phyloP scores from a whole-genome alignment of 2,113 vertebrate species.

The Myrmophylax atrothorax region DNA sequence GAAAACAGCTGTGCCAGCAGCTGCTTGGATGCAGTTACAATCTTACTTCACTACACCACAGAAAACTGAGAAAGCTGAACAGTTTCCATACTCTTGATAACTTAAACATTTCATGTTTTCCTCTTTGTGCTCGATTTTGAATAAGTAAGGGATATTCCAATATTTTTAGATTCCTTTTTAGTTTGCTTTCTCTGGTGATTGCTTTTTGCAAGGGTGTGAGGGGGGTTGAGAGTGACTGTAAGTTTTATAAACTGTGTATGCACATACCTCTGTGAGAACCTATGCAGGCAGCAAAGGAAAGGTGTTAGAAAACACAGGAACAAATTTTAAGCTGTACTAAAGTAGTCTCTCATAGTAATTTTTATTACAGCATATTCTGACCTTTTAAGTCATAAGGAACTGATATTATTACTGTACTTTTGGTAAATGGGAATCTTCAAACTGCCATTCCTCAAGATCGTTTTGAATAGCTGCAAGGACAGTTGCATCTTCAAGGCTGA shows the following conservation, averaged over 20 bases:
- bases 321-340: neutral
- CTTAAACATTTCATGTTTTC: neutral
- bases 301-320: neutral
- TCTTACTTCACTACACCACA: neutral
- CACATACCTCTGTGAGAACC: neutral
- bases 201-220: neutral
- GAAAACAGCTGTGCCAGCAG: neutral
- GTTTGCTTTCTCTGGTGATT: neutral
- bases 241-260: neutral
- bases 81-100: neutral
- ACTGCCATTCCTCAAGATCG: neutral
- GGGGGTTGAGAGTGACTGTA: neutral
- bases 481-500: neutral
- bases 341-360: neutral
- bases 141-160: neutral
- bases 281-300: neutral
- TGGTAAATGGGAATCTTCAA: neutral
- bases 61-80: neutral
- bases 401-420: slow-evolving; percentile 3
- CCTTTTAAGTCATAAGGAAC: slow-evolving; percentile 22
- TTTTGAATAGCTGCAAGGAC: neutral
- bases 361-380: slow-evolving; percentile 3
- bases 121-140: neutral
- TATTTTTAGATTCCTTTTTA: neutral
- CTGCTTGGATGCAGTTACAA: neutral